Base-by-base conservation (phyloP, 2,797 vertebrate species). In the Phaenicophaeus curvirostris region DNA sequence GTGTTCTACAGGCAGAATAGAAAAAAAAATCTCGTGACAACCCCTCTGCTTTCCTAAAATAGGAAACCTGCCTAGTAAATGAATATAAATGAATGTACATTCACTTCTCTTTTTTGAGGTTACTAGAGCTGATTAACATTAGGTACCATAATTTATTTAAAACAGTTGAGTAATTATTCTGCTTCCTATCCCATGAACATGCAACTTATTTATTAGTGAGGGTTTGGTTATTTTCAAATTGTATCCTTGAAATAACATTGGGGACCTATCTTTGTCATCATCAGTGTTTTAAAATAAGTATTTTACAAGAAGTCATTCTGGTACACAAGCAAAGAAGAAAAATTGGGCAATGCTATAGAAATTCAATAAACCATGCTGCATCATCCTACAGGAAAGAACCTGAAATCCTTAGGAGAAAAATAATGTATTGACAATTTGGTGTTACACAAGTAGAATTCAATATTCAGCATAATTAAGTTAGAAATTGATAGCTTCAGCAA, bases 1-100 rank as follows among this genome's bases (percentile, higher is more conserved):
- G 86, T 82, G 61, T 80, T 91, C 65, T 62, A 35, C 33, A 54
- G 37, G 42, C 94, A 61, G 42, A 93, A 79, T 3, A 75, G 86
- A 93, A 95, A 92, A 72, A 95, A 96, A 96, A 93, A 79, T 58
- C 85, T 94, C 67, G 85, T 87, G 87, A 95, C 95, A 97, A 95
- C 91, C 92, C 53, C 25, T 93, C 78, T 90, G 74, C 59, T 90
- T 93, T 93, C 91, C 90, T 92, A 91, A 97, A 96, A 95, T 95
- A 96, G 94, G 93, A 89, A 89, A 85, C 58, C 77, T 95, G 61
- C 57, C 65, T 93, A 66, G 77, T 90, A 96, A 96, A 96, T 97
- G 96, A 96, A 96, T 96, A 96, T 94, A 95, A 96, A 96, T 90
- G 75, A 96, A 97, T 88, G 89, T 97, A 96, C 87, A 96, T 94